These are phyloP conservation scores for Centropristis striata DNA, from an alignment of 2,113 vertebrate species.

Conservation along the genomic window DNA sequence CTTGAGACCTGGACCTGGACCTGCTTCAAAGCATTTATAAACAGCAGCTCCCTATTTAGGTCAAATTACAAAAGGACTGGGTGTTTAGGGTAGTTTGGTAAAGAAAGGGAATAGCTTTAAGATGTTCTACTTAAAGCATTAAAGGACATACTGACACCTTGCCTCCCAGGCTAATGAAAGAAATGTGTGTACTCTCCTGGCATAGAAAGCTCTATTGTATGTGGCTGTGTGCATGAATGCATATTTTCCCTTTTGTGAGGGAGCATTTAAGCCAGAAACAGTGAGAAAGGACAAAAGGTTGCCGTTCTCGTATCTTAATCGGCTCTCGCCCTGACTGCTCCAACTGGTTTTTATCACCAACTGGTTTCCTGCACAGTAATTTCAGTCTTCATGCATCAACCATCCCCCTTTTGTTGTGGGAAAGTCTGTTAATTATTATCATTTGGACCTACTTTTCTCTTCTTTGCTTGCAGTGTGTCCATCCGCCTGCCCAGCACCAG, in stretches of 20 bases:
- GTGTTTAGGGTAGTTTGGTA: conserved; percentile 2
- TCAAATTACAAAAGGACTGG: not conserved
- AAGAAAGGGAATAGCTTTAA: conserved; percentile 29
- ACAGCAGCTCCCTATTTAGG: conserved; percentile 11
- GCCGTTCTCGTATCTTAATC: conserved; percentile 25
- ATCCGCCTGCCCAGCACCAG: conserved; percentile 97
- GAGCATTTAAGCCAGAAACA: conserved; percentile 27
- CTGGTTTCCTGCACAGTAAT: conserved; percentile 66
- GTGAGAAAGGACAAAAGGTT: conserved; percentile 57
- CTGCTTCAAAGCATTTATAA: not conserved
- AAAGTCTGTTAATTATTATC: conserved; percentile 58
- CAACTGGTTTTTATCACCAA: conserved; percentile 71
- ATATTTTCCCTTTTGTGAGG: conserved; percentile 35
- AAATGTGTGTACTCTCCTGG: conserved; percentile 13
- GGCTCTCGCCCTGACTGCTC: conserved; percentile 49
- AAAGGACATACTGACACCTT: conserved; percentile 44
- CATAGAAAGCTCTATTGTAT: conserved; percentile 9
- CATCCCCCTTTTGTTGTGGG: conserved; percentile 54
- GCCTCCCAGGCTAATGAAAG: conserved; percentile 41
- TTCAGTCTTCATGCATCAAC: conserved; percentile 36
- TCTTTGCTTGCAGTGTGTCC: conserved; percentile 87
- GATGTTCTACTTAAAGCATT: conserved; percentile 38
- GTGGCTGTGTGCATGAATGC: conserved; percentile 37
- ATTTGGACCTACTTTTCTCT: conserved; percentile 59
- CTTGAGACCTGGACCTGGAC: not conserved